These are phyloP conservation scores for Sarotherodon lohbergeri DNA, from an alignment of 2,113 vertebrate species.

Conservation along the genomic window DNA sequence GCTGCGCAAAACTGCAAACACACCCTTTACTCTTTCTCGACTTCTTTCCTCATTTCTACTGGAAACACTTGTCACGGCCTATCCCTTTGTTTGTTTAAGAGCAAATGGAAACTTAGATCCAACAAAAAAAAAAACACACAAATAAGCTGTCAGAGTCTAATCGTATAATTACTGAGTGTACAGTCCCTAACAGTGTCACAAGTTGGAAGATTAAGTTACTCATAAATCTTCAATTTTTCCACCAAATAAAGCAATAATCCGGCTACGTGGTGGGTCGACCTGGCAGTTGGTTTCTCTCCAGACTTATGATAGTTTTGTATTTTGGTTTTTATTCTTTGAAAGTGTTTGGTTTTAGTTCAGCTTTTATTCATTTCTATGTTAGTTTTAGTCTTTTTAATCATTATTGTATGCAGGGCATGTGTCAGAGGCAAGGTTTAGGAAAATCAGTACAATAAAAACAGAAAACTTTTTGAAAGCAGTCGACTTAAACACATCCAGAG, in stretches of 20 bases:
- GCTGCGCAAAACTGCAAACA: not conserved
- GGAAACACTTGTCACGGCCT: slow-evolving; percentile 3
- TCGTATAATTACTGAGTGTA: slow-evolving; percentile 8
- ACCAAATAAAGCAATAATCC: not conserved
- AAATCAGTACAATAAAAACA: not conserved
- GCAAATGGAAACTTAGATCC: not conserved
- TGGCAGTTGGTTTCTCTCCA: not conserved
- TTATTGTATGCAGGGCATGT: not conserved
- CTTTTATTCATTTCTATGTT: not conserved
- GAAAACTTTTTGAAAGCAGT: not conserved
- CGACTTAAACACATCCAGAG: not conserved
- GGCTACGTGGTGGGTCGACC: not conserved
- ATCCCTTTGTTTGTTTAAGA: slow-evolving; percentile 20
- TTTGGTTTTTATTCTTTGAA: not conserved
- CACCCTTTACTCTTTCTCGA: not conserved
- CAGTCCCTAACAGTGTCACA: not conserved
- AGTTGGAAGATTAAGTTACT: not conserved
- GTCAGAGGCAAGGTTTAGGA: not conserved
- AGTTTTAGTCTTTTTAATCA: not conserved
- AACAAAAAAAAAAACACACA: not conserved
- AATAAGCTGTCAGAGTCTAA: not conserved
- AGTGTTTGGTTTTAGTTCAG: not conserved
- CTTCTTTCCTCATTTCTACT: not conserved
- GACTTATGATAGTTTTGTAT: not conserved
- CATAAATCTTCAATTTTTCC: not conserved